Evolutionary conservation across 1,140 invertebrate genomes (phyloP).

Genomic region (Caenorhabditis tropicalis): DNA sequence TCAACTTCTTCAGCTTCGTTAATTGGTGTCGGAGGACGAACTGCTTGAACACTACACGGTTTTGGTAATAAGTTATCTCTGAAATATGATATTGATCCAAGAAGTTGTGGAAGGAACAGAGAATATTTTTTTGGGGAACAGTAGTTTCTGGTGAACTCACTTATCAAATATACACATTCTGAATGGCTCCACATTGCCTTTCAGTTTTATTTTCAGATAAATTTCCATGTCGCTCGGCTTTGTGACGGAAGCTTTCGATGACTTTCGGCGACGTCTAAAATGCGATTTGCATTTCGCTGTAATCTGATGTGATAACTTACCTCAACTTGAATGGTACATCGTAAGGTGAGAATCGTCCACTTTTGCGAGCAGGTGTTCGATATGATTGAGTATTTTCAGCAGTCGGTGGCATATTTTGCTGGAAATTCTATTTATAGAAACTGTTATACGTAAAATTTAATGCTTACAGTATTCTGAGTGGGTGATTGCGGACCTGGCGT

Average conservation of each 20-base stretch:
- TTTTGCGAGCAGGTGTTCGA: neutral
- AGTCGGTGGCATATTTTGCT: slow-evolving; percentile 9
- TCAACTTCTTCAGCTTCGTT: slow-evolving; percentile 45
- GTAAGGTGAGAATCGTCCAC: neutral
- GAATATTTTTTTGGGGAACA: neutral
- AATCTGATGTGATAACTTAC: neutral
- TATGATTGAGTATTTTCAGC: slow-evolving; percentile 7
- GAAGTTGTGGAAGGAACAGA: too few species aligned
- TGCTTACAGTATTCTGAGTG: neutral
- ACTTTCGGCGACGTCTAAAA: slow-evolving; percentile 22
- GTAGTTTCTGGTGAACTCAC: neutral
- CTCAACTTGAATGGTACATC: slow-evolving; percentile 14
- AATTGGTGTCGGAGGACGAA: slow-evolving; percentile 1
- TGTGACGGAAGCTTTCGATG: neutral
- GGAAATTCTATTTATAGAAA: neutral
- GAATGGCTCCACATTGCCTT: slow-evolving; percentile 44
- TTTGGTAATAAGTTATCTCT: slow-evolving; percentile 13
- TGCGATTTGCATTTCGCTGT: neutral
- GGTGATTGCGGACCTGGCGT: slow-evolving; percentile 1
- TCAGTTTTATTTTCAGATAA: slow-evolving; percentile 9
- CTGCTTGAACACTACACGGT: slow-evolving; percentile 34
- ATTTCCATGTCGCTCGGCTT: neutral
- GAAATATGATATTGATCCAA: too few species aligned
- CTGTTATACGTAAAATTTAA: neutral
- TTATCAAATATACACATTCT: slow-evolving; percentile 44